Evolutionary conservation across 2,113 vertebrate genomes (phyloP).

Genomic region (Seriola dumerili): DNA sequence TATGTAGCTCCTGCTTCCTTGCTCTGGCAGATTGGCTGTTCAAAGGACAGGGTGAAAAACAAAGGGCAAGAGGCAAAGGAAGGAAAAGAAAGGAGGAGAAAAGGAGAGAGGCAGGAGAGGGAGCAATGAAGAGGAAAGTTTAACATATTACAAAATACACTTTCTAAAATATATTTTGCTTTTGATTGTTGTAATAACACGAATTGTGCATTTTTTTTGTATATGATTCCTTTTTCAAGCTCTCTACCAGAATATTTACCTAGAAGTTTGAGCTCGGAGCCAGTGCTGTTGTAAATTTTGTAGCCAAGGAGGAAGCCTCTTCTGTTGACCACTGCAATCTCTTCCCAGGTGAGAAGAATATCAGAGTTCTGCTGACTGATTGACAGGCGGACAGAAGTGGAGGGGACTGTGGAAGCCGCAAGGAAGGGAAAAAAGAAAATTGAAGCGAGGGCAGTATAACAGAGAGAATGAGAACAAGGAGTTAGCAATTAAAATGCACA

Average conservation of each 20-base stretch:
- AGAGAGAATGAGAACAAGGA: constrained; percentile 3
- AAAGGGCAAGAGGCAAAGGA: background rate
- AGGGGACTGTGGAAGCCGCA: constrained; percentile 66
- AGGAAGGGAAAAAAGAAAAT: background rate
- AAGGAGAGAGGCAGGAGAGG: background rate
- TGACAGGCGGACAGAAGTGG: constrained; percentile 63
- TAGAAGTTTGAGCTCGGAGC: constrained; percentile 66
- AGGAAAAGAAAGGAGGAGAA: background rate
- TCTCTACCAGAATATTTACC: constrained; percentile 60
- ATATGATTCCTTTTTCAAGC: background rate
- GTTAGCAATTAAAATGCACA: background rate
- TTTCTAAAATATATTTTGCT: background rate
- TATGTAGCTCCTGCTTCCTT: constrained; percentile 60
- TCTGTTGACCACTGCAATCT: constrained; percentile 58
- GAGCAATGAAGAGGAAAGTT: background rate
- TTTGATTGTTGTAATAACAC: background rate
- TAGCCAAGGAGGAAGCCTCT: constrained; percentile 82
- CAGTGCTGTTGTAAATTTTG: constrained; percentile 77
- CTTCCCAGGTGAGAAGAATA: constrained; percentile 77
- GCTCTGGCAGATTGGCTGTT: constrained; percentile 77
- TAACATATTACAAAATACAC: constrained; percentile 11
- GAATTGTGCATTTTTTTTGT: background rate
- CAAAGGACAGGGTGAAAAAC: background rate
- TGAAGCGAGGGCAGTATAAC: background rate
- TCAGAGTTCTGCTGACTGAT: constrained; percentile 65